phyloP scores from a whole-genome alignment of 2,113 vertebrate genomes.

The Mus spicilegus region DNA sequence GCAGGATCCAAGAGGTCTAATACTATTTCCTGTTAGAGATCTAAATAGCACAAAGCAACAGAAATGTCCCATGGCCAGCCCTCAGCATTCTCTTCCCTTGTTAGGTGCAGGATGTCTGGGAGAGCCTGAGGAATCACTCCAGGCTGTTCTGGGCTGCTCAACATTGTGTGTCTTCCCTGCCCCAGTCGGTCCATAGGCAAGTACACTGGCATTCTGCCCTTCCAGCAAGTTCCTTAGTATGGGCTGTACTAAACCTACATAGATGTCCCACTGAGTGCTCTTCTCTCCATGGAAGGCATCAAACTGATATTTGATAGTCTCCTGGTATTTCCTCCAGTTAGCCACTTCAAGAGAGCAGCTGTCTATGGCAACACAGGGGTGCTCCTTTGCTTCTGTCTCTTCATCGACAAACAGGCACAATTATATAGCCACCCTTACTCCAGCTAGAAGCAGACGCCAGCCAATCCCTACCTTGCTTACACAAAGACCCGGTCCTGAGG shows the following conservation, averaged over 20 bases:
- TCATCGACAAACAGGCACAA: slow-evolving; percentile 90
- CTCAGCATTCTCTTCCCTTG: slow-evolving; percentile 81
- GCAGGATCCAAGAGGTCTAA: too few species aligned
- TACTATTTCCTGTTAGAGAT: too few species aligned
- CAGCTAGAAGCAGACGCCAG: slow-evolving; percentile 76
- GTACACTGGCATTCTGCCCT: slow-evolving; percentile 94
- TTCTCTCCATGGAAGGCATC: slow-evolving; percentile 91
- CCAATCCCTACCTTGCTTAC: slow-evolving; percentile 63
- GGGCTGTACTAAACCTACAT: slow-evolving; percentile 91
- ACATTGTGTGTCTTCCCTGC: slow-evolving; percentile 95
- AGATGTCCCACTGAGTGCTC: slow-evolving; percentile 91
- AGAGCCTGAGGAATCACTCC: slow-evolving; percentile 93
- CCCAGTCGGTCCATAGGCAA: slow-evolving; percentile 95
- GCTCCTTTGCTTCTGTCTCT: slow-evolving; percentile 82
- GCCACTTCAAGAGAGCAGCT: slow-evolving; percentile 90
- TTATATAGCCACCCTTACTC: slow-evolving; percentile 91
- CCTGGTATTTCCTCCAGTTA: slow-evolving; percentile 93
- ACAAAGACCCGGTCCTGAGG: slow-evolving; percentile 72
- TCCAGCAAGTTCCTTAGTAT: slow-evolving; percentile 89
- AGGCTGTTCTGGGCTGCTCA: slow-evolving; percentile 91
- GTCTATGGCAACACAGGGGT: slow-evolving; percentile 90
- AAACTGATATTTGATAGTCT: slow-evolving; percentile 93
- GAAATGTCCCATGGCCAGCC: too few species aligned
- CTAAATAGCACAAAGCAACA: too few species aligned
- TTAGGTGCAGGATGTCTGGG: slow-evolving; percentile 90